Percentiles rank a stretch among this genome's conserved stretches.
Evolutionary conservation across 2,888 invertebrate species (phyloP).

Genomic region (Punctoribates punctum): DNA sequence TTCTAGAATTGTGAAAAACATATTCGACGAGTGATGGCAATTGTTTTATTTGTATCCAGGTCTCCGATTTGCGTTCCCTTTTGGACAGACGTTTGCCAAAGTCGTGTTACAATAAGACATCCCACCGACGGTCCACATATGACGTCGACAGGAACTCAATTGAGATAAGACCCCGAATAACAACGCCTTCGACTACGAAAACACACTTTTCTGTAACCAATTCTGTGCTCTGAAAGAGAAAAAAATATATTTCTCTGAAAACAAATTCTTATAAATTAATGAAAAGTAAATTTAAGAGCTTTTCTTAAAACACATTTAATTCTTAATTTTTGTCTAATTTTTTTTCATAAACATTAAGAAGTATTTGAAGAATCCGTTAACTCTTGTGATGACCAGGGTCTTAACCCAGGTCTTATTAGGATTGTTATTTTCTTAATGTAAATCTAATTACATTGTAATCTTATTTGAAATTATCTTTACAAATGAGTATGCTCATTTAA

Average conservation of each 20-base stretch:
- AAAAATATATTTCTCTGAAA: neutral
- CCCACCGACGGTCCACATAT: neutral
- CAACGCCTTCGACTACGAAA: neutral
- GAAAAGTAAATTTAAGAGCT: neutral
- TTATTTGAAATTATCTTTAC: too few relatives aligned
- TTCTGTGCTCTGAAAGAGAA: neutral
- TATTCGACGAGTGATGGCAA: neutral
- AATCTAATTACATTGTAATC: too few relatives aligned
- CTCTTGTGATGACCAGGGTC: too few relatives aligned
- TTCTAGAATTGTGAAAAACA: too few relatives aligned
- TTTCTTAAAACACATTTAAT: too few relatives aligned
- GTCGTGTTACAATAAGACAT: neutral
- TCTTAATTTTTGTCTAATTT: too few relatives aligned
- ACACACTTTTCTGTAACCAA: neutral
- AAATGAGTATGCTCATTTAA: too few relatives aligned
- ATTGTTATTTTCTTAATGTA: too few relatives aligned
- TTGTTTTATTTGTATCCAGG: neutral
- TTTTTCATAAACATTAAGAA: too few relatives aligned
- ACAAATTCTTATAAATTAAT: neutral
- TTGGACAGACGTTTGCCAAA: neutral
- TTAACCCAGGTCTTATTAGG: too few relatives aligned
- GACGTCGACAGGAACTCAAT: neutral
- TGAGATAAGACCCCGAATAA: neutral
- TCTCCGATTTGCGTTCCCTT: neutral
- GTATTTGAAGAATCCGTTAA: too few relatives aligned